phyloP scores from a whole-genome alignment of 2,888 invertebrate genomes.

The Lagria hirta region DNA sequence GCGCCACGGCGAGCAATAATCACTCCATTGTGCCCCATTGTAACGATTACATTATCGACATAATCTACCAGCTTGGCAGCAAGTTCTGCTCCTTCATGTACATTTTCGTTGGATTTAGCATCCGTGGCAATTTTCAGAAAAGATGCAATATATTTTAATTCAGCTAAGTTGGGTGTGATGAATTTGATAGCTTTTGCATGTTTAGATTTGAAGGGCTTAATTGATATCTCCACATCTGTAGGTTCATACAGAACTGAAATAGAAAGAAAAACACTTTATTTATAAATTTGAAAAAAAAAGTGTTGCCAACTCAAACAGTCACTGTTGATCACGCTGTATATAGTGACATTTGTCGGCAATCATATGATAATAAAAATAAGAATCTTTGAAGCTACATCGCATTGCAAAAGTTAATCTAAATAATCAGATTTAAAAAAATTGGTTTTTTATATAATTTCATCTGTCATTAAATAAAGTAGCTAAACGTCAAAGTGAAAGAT shows the following conservation, averaged over 20 bases:
- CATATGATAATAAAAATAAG: background rate
- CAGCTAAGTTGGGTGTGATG: conserved; percentile 79
- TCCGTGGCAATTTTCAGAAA: conserved; percentile 49
- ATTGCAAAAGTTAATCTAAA: background rate
- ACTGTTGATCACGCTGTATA: too few relatives aligned
- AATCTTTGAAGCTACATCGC: background rate
- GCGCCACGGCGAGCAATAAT: conserved; percentile 54
- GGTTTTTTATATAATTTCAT: background rate
- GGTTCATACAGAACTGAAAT: conserved; percentile 88
- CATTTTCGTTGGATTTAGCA: conserved; percentile 36
- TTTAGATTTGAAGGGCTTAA: conserved; percentile 64
- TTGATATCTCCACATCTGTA: conserved; percentile 77
- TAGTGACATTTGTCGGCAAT: background rate
- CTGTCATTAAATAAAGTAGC: background rate
- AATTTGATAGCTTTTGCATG: conserved; percentile 58
- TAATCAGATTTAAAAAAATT: background rate
- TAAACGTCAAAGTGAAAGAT: background rate
- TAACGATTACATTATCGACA: conserved; percentile 63
- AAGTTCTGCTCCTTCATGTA: conserved; percentile 46
- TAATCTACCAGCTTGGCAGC: conserved; percentile 52
- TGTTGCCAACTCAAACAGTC: conserved; percentile 3
- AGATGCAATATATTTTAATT: conserved; percentile 69
- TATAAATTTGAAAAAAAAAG: background rate
- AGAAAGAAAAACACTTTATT: conserved; percentile 33
- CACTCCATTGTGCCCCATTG: conserved; percentile 64